Evolutionary conservation across 2,888 invertebrate genomes (phyloP).

Genomic region (Agonopterix arenella): DNA sequence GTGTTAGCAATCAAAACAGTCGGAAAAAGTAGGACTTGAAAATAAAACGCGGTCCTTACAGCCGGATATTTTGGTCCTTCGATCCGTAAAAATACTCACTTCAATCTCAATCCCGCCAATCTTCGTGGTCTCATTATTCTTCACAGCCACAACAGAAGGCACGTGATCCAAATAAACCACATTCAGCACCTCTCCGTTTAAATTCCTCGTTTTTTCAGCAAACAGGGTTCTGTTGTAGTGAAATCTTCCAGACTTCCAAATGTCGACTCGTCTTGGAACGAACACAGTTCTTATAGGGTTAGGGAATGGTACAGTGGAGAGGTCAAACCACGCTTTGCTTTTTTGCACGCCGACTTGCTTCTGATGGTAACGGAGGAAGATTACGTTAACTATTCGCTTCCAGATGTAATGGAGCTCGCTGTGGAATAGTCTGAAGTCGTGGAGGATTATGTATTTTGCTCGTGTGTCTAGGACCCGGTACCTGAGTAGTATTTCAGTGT

Average conservation of each 20-base stretch:
- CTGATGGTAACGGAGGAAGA: constrained; percentile 80
- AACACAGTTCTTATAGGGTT: constrained; percentile 73
- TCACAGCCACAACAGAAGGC: constrained; percentile 77
- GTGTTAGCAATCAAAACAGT: too few relatives aligned
- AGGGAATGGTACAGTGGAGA: constrained; percentile 86
- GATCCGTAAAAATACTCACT: constrained; percentile 48
- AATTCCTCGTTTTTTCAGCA: constrained; percentile 77
- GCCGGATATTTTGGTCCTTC: constrained; percentile 7
- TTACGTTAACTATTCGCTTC: constrained; percentile 85
- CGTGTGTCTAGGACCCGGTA: constrained; percentile 83
- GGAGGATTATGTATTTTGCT: constrained; percentile 82
- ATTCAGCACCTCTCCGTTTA: constrained; percentile 76
- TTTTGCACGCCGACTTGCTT: constrained; percentile 32
- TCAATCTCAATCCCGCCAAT: constrained; percentile 83
- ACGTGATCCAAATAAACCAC: constrained; percentile 82
- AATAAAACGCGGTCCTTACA: too few relatives aligned
- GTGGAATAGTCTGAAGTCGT: constrained; percentile 82
- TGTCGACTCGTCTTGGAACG: constrained; percentile 79
- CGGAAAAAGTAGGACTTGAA: too few relatives aligned
- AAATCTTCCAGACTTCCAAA: constrained; percentile 81
- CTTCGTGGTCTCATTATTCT: constrained; percentile 47
- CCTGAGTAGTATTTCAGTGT: constrained; percentile 40
- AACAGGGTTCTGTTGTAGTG: constrained; percentile 70
- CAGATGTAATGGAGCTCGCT: constrained; percentile 83
- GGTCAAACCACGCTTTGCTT: constrained; percentile 79